Evolutionary conservation across 2,113 vertebrate genomes (phyloP), one percentile per base, ranked within the genome.

Genomic region (Cryptotis parvus): DNA sequence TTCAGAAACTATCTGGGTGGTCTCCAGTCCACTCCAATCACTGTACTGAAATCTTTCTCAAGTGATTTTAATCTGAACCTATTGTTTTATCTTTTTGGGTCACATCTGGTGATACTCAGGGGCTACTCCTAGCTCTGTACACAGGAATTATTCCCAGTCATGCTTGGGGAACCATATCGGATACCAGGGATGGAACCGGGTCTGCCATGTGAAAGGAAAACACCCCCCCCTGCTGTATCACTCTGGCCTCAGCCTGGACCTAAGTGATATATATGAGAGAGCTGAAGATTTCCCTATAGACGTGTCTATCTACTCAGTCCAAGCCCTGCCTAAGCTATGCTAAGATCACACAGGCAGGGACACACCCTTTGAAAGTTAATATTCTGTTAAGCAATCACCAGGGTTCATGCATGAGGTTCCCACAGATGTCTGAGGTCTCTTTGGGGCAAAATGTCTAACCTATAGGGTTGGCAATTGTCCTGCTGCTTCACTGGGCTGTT

Each of bases 401-500:
- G 79, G 8, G 33, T 58, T 68, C 43, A 8, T 1, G 31, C 43
- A 8, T 1, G 31, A 85, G 22, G 8, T 29, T 88, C 45, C 49
- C 7, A 79, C 58, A 61, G 70, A 37, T 27, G 43, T 35, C 31
- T 20, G 55, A 70, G 61, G 35, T 73, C 24, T 39, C 73, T 66
- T 37, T 27, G 65, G 80, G n/a, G 33, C 68, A 37, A 49, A 91
- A 63, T 77, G 68, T 43, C 69, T 49, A 69, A 24, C 18, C 0
- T 7, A 78, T 80, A 86, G 66, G 15, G 18, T 65, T 76, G 92
- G 86, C 83, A 39, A 39, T 35, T 79, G 84, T 69, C 76, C 61
- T 63, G 41, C 45, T 35, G 49, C 70, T 33, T 45, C 26, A 2
- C 2, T 2, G 39, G 61, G 33, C 58, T 37, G 24, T 3, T 41